A percentile compares a stretch with the other conserved stretches of the same genome.
Evolutionary conservation across 1,140 invertebrate genomes (phyloP).

Genomic region (Pogonognathellus flavescens): DNA sequence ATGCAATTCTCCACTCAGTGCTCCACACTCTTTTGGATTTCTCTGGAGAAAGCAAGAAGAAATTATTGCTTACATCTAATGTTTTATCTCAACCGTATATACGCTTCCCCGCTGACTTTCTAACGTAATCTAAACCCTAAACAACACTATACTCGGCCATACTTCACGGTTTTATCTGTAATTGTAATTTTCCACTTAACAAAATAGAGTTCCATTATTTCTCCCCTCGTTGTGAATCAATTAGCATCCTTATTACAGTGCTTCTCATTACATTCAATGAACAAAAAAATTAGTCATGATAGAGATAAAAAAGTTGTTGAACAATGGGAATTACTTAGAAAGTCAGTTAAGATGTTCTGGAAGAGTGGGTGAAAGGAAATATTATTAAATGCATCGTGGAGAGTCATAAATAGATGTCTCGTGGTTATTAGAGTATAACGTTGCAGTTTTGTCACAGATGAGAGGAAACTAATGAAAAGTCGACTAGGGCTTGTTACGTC

Average conservation of each 20-base stretch:
- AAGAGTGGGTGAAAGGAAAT: not conserved
- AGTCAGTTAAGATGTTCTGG: slow-evolving; percentile 8
- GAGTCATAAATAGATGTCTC: slow-evolving; percentile 46
- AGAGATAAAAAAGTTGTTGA: not conserved
- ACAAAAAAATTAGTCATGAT: not conserved
- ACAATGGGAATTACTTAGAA: not conserved
- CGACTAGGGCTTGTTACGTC: slow-evolving; percentile 20
- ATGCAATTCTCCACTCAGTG: slow-evolving; percentile 7
- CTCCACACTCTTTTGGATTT: slow-evolving; percentile 38
- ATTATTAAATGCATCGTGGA: slow-evolving; percentile 31
- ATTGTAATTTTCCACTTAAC: slow-evolving; percentile 35
- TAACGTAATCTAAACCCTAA: slow-evolving; percentile 7
- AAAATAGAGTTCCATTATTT: slow-evolving; percentile 32
- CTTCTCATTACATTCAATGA: slow-evolving; percentile 5
- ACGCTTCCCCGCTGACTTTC: slow-evolving; percentile 11
- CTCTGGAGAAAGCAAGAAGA: slow-evolving; percentile 42
- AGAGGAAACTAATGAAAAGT: slow-evolving; percentile 30
- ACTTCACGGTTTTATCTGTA: slow-evolving; percentile 6
- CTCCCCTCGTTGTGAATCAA: slow-evolving; percentile 24
- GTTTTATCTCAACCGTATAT: slow-evolving; percentile 21
- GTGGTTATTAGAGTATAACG: slow-evolving; percentile 9
- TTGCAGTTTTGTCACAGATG: slow-evolving; percentile 40
- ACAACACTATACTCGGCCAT: not conserved
- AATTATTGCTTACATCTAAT: slow-evolving; percentile 49
- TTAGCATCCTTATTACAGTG: not conserved